Evolutionary conservation across 2,888 invertebrate genomes (phyloP), one percentile per base, ranked within the genome.

Genomic region (Tenthredo scrophulariae): DNA sequence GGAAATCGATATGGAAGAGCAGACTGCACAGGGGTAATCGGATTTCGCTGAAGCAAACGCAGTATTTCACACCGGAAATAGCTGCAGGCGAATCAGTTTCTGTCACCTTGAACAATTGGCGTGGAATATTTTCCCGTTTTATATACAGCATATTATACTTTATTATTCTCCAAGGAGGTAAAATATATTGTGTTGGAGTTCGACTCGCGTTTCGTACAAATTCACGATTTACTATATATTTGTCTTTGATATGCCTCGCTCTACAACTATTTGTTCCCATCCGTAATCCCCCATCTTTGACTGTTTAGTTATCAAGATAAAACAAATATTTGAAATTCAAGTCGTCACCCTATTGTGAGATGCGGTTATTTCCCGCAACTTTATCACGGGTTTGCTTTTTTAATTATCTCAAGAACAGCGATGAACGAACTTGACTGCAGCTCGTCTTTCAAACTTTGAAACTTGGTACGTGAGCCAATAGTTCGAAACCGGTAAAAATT

Each of bases 1-100:
- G 46, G 29, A 83, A 80, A 83, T 83, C 83, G 83, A 83, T 67
- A 83, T 70, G 67, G 46, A 83, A 67, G 43, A 83, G 37, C 67
- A 83, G 29, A 83, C 67, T 67, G 65, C 67, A 46, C 46, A n/a
- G 43, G 67, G 70, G 50, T 70, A 80, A 80, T 77, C 77, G 50
- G 77, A 77, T 77, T 77, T 54, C 54, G 29, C 18, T 54, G 54
- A 77, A 77, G 18, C 29, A 77, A 54, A 77, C 77, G 77, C 54
- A 29, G 29, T 77, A 50, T 26, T 77, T 54, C 54, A 77, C 26
- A 77, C 77, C 9, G 77, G 77, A 77, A 77, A 77, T 77, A 77
- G 77, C 67, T 67, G 67, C 77, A 37, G 29, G 77, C 33, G 54
- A 74, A 40, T 43, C 43, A 43, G 43, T 74, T 54, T 75, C 33